Conservation (phyloP, 2,113 vertebrate species). For the Falco punctatus region DNA sequence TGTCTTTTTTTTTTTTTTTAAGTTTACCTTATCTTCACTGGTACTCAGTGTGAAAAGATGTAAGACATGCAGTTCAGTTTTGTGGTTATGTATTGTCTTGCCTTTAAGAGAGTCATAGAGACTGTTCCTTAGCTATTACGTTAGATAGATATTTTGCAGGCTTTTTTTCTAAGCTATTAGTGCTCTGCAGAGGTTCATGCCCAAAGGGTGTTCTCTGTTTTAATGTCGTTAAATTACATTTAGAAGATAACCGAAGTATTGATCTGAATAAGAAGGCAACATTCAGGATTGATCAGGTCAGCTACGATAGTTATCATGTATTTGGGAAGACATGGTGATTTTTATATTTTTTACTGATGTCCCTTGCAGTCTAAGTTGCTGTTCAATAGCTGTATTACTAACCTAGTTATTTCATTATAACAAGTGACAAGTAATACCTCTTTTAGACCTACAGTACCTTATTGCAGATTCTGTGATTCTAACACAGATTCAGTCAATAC, state of each 20-base stretch:
- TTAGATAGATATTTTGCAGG: not conserved
- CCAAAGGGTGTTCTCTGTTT: not conserved
- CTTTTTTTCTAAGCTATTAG: not conserved
- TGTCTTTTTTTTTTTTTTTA: too few relatives aligned
- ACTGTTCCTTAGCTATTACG: not conserved
- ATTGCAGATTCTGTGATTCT: not conserved
- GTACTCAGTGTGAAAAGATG: not conserved
- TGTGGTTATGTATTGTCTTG: not conserved
- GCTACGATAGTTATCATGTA: not conserved
- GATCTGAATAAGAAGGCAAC: not conserved
- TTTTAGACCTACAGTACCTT: not conserved
- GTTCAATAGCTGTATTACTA: conserved; percentile 12
- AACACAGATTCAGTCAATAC: not conserved
- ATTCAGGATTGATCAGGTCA: not conserved
- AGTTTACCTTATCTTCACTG: not conserved
- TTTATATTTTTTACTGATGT: conserved; percentile 39
- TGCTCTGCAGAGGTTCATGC: not conserved
- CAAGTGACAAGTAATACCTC: not conserved
- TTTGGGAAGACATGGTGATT: conserved; percentile 35
- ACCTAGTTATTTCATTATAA: conserved; percentile 9
- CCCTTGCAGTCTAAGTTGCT: not conserved
- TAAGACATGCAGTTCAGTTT: not conserved
- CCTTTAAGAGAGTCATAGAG: not conserved
- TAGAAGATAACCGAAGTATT: not conserved
- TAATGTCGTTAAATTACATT: not conserved